Evolutionary conservation across 2,888 invertebrate species (phyloP).

Genomic region (Pandemis corylana): DNA sequence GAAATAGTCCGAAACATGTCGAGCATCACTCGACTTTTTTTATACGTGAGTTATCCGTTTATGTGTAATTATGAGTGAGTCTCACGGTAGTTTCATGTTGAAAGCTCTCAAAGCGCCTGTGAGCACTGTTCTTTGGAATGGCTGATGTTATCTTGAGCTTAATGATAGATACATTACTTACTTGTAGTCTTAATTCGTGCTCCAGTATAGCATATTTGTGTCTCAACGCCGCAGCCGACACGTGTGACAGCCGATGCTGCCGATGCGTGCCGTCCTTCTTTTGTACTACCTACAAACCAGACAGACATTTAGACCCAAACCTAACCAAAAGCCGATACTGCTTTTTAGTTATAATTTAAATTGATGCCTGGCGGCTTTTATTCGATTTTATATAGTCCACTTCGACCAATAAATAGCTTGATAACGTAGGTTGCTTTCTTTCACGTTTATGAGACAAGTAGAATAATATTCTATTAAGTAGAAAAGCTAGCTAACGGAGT

Average conservation of each 20-base stretch:
- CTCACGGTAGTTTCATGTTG: no score
- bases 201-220: slow-evolving; percentile 82
- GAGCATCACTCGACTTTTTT: no score
- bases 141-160: no score
- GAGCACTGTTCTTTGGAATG: no score
- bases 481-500: no score
- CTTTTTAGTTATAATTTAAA: not conserved
- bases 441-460: no score
- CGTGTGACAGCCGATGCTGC: slow-evolving; percentile 71
- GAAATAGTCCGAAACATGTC: no score
- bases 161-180: slow-evolving; percentile 46
- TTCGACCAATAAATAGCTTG: slow-evolving; percentile 1
- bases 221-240: slow-evolving; percentile 74
- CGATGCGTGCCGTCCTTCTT: slow-evolving; percentile 70
- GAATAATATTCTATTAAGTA: no score
- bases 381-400: slow-evolving; percentile 3
- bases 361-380: not conserved
- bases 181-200: slow-evolving; percentile 79
- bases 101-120: no score
- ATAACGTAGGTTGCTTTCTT: no score
- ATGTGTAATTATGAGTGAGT: no score
- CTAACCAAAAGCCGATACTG: not conserved
- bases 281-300: slow-evolving; percentile 72
- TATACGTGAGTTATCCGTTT: no score
- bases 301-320: not conserved